phyloP scores from a whole-genome alignment of 2,113 vertebrate species.

The Taurulus bubalis region DNA sequence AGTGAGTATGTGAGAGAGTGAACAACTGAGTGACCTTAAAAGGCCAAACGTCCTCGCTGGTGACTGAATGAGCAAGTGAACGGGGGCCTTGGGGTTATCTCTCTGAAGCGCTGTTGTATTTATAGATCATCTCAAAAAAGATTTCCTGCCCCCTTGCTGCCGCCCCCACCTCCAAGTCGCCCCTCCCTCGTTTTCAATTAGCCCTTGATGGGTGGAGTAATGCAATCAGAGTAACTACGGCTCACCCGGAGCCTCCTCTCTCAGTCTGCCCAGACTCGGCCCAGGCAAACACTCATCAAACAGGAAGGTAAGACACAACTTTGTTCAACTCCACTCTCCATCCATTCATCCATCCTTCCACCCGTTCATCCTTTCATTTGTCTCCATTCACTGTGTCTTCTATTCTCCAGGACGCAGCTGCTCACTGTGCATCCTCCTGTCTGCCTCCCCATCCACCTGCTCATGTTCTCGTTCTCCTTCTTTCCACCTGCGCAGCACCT shows the following conservation, averaged over 20 bases:
- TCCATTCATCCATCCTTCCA: constrained; percentile 51
- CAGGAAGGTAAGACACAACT: constrained; percentile 77
- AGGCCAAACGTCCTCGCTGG: constrained; percentile 60
- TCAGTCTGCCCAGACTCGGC: constrained; percentile 82
- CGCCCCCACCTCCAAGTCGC: not conserved
- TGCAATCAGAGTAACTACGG: constrained; percentile 80
- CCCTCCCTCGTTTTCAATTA: constrained; percentile 81
- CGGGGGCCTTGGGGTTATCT: constrained; percentile 77
- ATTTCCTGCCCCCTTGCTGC: constrained; percentile 42
- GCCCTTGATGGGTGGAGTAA: constrained; percentile 82
- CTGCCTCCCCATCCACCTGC: constrained; percentile 54
- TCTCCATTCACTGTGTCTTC: constrained; percentile 56
- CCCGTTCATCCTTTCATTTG: constrained; percentile 54
- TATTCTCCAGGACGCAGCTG: constrained; percentile 30
- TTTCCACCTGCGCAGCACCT: constrained; percentile 48
- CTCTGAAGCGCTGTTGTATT: constrained; percentile 79
- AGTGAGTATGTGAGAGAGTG: constrained; percentile 28
- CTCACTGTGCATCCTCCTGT: constrained; percentile 40
- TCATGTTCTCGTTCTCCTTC: constrained; percentile 34
- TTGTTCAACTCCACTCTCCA: constrained; percentile 61
- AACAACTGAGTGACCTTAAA: constrained; percentile 76
- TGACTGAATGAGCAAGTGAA: constrained; percentile 55
- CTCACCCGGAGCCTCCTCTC: constrained; percentile 19
- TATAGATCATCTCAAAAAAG: constrained; percentile 83
- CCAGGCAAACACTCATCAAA: constrained; percentile 76